These are phyloP conservation scores for Diplodus puntazzo DNA, from an alignment of 2,797 vertebrate species.

Conservation along the genomic window DNA sequence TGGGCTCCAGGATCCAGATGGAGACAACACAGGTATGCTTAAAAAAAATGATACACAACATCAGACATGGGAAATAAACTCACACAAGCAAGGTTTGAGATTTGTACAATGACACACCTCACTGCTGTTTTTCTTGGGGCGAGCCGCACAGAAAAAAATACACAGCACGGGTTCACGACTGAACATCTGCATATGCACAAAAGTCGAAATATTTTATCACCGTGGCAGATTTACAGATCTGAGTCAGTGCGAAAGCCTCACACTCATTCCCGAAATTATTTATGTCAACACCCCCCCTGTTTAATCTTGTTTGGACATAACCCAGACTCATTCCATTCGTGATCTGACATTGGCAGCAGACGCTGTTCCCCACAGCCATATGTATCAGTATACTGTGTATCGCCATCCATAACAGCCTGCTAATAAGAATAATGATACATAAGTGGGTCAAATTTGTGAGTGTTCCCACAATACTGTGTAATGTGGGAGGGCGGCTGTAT, in stretches of 20 bases:
- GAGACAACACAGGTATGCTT: conserved; percentile 49
- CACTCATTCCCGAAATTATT: conserved; percentile 59
- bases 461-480: conserved; percentile 10
- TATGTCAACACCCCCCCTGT: conserved; percentile 64
- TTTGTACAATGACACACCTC: conserved; percentile 27
- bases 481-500: conserved; percentile 10
- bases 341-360: conserved; percentile 37
- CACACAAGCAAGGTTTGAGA: conserved; percentile 18
- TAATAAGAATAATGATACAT: conserved; percentile 55
- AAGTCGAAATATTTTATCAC: conserved; percentile 23
- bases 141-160: background rate
- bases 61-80: conserved; percentile 42
- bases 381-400: conserved; percentile 13
- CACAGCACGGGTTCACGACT: background rate
- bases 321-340: conserved; percentile 64
- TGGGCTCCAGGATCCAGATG: conserved; percentile 63
- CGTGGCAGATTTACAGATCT: conserved; percentile 47
- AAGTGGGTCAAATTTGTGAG: conserved; percentile 52
- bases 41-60: conserved; percentile 48
- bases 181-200: conserved; percentile 53
- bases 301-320: conserved; percentile 75
- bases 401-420: conserved; percentile 31
- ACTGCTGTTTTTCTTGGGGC: background rate
- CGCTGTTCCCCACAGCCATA: conserved; percentile 41
- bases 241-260: conserved; percentile 53